These are phyloP conservation scores for rabbit (Oryctolagus cuniculus) DNA, from an alignment of 2,113 vertebrate genomes.

Conservation along the genomic window mOryCun1.1 NC_091438.1:101385501-101386000, in stretches of 20 bases:
- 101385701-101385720: slow-evolving; percentile 12
- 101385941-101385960: neutral
- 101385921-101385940: neutral
- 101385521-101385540: neutral
- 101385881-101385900: neutral
- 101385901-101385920: neutral
- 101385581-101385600: neutral
- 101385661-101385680: neutral
- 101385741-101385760: neutral
- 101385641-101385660: neutral
- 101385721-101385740: neutral
- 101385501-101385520: neutral
- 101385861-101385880: neutral
- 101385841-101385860: neutral
- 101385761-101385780: neutral
- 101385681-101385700: neutral
- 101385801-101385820: neutral
- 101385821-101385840: neutral
- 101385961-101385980: slow-evolving; percentile 32
- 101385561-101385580: neutral
- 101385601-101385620: neutral
- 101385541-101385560: neutral
- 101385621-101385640: neutral
- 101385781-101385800: neutral
- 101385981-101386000: neutral